A percentile compares a stretch with the other conserved stretches of the same genome.
Evolutionary conservation across 2,113 vertebrate genomes (phyloP).

Genomic region (Chaetura pelagica): DNA sequence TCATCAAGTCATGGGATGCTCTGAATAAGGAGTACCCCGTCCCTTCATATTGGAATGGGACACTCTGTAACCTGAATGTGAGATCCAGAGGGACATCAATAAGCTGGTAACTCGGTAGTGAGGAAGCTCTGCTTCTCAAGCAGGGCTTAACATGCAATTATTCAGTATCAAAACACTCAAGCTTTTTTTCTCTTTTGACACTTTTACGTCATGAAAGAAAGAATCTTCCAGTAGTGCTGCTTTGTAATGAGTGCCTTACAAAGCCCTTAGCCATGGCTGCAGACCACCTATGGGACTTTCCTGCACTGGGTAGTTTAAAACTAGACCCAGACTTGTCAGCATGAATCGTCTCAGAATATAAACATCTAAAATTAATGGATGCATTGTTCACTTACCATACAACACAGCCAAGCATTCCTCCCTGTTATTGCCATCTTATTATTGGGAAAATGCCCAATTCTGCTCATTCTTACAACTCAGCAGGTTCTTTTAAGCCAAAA

Average conservation of each 20-base stretch:
- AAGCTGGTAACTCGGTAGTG: not conserved
- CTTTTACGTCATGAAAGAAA: conserved; percentile 20
- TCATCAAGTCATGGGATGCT: not conserved
- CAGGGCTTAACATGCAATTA: not conserved
- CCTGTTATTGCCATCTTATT: conserved; percentile 43
- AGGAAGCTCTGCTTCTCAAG: not conserved
- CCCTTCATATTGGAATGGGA: rapidly evolving
- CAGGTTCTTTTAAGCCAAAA: conserved; percentile 29
- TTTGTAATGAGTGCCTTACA: not conserved
- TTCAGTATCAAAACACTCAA: not conserved
- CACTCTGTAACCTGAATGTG: not conserved
- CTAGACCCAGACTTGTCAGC: not conserved
- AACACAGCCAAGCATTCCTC: conserved; percentile 28
- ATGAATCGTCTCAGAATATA: not conserved
- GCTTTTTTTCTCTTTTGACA: not conserved
- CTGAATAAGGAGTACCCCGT: not conserved
- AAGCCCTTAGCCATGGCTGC: not conserved
- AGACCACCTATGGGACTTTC: not conserved
- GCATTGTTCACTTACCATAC: not conserved
- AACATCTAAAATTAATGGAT: not conserved
- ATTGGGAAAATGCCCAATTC: conserved; percentile 21
- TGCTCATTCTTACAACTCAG: conserved; percentile 47
- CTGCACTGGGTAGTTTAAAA: not conserved
- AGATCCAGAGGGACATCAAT: not conserved
- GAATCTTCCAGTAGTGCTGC: not conserved